Percentiles rank a stretch among this genome's conserved stretches.
Conservation (phyloP, 1,140 invertebrate genomes). For the Asbolus verrucosus region DNA sequence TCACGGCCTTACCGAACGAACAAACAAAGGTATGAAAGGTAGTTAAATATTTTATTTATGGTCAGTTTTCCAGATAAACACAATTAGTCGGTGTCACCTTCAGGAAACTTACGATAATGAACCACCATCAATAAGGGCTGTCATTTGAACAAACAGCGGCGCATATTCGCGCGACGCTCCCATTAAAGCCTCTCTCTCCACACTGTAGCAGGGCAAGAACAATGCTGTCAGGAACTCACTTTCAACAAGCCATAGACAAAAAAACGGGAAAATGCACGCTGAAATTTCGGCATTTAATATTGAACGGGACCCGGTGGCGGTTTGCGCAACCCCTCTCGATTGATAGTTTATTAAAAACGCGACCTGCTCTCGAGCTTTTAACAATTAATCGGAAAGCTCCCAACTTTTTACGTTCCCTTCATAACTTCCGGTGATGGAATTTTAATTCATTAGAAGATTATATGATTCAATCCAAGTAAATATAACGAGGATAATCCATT, state of each 20-base stretch:
- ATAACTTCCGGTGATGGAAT: conserved; percentile 7
- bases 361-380: neutral
- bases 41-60: conserved; percentile 43
- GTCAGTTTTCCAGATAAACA: conserved; percentile 48
- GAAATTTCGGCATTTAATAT: neutral
- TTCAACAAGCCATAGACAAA: neutral
- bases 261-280: too few relatives aligned
- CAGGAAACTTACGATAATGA: conserved; percentile 48
- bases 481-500: neutral
- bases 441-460: neutral
- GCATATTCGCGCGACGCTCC: conserved; percentile 41
- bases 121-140: conserved; percentile 45
- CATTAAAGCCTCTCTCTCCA: conserved; percentile 37
- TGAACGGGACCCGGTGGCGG: neutral
- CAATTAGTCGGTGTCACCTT: conserved; percentile 48
- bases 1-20: too few relatives aligned
- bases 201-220: conserved; percentile 23
- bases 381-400: neutral
- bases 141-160: conserved; percentile 47
- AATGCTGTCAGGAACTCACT: conserved; percentile 20
- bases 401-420: conserved; percentile 1
- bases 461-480: neutral
- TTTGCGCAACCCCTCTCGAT: too few relatives aligned
- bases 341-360: conserved; percentile 2
- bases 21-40: conserved; percentile 38